phyloP scores from a whole-genome alignment of 1,140 invertebrate genomes.

The Bathynomus jamesi region DNA sequence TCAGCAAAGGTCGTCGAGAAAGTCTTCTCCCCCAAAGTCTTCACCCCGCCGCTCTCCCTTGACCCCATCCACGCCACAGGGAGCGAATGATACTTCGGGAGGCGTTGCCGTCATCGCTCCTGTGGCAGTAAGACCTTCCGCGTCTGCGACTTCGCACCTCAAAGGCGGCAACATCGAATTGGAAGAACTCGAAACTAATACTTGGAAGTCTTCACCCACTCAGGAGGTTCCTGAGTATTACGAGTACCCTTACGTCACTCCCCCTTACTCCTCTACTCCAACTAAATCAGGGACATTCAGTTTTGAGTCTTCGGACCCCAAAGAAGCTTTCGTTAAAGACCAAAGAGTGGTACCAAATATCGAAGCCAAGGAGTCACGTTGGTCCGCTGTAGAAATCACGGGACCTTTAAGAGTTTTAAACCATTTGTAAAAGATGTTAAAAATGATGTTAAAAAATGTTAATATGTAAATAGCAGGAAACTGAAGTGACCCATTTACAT shows the following conservation, averaged over 20 bases:
- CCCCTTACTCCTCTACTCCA: constrained; percentile 22
- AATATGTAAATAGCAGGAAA: no score
- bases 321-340: neutral
- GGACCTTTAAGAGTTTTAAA: neutral
- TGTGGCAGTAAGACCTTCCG: constrained; percentile 20
- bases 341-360: neutral
- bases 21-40: neutral
- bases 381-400: neutral
- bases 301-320: constrained; percentile 23
- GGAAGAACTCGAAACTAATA: constrained; percentile 12
- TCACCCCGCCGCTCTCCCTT: neutral
- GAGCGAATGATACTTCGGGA: constrained; percentile 14
- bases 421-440: neutral
- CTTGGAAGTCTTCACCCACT: constrained; percentile 32
- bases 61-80: neutral
- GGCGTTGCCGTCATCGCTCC: constrained; percentile 29
- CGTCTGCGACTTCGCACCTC: neutral
- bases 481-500: no score
- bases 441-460: no score
- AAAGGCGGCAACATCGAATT: neutral
- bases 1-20: neutral
- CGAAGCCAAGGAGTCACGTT: neutral
- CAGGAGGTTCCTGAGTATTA: constrained; percentile 34
- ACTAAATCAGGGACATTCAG: constrained; percentile 32
- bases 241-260: constrained; percentile 28